These are phyloP conservation scores for Gambusia affinis DNA, from an alignment of 2,113 vertebrate genomes.

Conservation along the genomic window DNA sequence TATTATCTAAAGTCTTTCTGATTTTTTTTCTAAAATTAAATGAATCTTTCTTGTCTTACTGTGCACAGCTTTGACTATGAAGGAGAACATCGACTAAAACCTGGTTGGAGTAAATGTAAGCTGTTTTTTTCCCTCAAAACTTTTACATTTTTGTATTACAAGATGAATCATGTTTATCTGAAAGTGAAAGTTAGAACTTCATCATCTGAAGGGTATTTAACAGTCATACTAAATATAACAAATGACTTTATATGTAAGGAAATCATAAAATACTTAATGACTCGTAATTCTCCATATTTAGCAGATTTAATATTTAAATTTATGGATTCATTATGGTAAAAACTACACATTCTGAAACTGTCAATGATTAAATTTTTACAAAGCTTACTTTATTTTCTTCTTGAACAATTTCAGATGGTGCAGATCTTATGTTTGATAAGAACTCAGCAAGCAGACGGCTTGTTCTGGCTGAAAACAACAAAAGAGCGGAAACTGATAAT, in stretches of 20 bases:
- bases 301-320: too few relatives aligned
- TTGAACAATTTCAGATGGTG: conserved; percentile 38
- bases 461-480: conserved; percentile 18
- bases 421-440: conserved; percentile 41
- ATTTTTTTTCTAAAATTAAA: too few relatives aligned
- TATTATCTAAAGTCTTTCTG: too few relatives aligned
- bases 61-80: conserved; percentile 20
- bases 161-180: too few relatives aligned
- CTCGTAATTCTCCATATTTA: too few relatives aligned
- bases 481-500: not conserved
- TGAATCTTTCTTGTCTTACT: not conserved
- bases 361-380: not conserved
- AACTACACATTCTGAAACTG: not conserved
- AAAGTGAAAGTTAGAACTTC: not conserved
- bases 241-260: not conserved
- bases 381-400: not conserved
- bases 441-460: conserved; percentile 33
- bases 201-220: not conserved
- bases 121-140: not conserved
- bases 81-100: conserved; percentile 31
- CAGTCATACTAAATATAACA: not conserved
- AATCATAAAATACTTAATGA: too few relatives aligned
- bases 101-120: conserved; percentile 46
- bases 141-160: not conserved
- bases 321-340: too few relatives aligned